These are phyloP conservation scores for Neelides sp. DNA, from an alignment of 1,140 invertebrate genomes.

Conservation along the genomic window DNA sequence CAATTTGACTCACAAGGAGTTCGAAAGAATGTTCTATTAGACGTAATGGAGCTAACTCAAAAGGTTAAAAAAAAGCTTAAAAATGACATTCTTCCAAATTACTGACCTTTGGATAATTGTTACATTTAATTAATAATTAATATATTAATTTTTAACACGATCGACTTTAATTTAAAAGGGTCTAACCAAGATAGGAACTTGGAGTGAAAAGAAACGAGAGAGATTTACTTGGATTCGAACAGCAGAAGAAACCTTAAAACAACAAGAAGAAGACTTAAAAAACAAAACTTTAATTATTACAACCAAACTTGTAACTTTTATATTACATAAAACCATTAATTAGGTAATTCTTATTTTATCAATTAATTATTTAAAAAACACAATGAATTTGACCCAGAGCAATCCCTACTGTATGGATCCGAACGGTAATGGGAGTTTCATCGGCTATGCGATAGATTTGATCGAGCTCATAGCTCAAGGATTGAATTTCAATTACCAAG, in stretches of 20 bases:
- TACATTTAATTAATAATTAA: no score
- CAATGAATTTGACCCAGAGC: slow-evolving; percentile 49
- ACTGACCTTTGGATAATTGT: no score
- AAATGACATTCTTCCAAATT: neutral
- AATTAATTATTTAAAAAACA: no score
- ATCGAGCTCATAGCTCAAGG: slow-evolving; percentile 33
- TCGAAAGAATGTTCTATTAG: slow-evolving; percentile 74
- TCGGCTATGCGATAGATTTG: slow-evolving; percentile 35
- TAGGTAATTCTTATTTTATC: no score
- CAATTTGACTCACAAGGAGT: slow-evolving; percentile 91
- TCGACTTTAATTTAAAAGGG: no score
- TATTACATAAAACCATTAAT: slow-evolving; percentile 3
- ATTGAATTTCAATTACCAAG: slow-evolving; percentile 39
- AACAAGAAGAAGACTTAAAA: slow-evolving; percentile 42
- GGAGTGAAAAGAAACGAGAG: slow-evolving; percentile 41
- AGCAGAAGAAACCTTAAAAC: slow-evolving; percentile 21
- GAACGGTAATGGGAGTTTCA: slow-evolving; percentile 34
- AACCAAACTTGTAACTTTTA: slow-evolving; percentile 67
- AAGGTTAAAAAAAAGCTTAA: slow-evolving; percentile 37
- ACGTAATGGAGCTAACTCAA: slow-evolving; percentile 75
- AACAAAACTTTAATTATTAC: slow-evolving; percentile 87
- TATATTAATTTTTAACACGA: no score
- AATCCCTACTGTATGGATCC: slow-evolving; percentile 82
- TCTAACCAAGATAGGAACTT: slow-evolving; percentile 68
- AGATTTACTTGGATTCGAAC: slow-evolving; percentile 26